A percentile compares a stretch with the other conserved stretches of the same genome.
These are phyloP conservation scores for Acanthis flammea DNA, from an alignment of 2,797 vertebrate genomes.

Conservation along the genomic window DNA sequence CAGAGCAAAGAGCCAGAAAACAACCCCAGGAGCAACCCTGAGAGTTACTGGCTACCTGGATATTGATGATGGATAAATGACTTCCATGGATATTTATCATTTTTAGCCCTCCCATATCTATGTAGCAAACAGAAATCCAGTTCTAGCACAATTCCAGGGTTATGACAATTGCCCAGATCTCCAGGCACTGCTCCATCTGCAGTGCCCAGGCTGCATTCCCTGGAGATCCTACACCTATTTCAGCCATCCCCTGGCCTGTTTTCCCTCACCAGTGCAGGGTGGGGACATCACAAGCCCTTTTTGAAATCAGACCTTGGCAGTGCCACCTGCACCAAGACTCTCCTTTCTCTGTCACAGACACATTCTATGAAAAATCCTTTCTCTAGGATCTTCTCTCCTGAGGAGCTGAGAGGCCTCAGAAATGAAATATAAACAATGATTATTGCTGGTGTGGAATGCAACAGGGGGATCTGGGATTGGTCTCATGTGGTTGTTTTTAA, in stretches of 20 bases:
- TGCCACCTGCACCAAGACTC: neutral
- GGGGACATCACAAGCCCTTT: neutral
- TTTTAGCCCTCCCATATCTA: neutral
- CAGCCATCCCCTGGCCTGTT: neutral
- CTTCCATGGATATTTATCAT: neutral
- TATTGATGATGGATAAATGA: neutral
- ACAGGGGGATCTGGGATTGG: no score
- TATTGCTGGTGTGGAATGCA: no score
- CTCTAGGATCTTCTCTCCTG: no score
- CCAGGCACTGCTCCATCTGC: neutral
- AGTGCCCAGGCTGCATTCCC: neutral
- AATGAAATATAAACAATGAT: fast-evolving
- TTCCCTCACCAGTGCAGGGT: neutral
- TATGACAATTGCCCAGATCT: neutral
- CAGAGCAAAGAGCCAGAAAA: neutral
- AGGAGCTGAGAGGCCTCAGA: no score
- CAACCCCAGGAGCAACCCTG: neutral
- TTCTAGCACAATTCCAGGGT: neutral
- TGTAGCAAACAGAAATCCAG: neutral
- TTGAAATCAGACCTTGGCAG: neutral
- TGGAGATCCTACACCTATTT: fast-evolving
- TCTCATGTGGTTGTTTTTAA: no score
- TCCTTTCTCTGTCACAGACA: neutral
- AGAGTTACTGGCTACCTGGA: neutral
- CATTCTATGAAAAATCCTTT: no score